Conservation (phyloP, 2,113 vertebrate genomes). For the Ophiodon elongatus region DNA sequence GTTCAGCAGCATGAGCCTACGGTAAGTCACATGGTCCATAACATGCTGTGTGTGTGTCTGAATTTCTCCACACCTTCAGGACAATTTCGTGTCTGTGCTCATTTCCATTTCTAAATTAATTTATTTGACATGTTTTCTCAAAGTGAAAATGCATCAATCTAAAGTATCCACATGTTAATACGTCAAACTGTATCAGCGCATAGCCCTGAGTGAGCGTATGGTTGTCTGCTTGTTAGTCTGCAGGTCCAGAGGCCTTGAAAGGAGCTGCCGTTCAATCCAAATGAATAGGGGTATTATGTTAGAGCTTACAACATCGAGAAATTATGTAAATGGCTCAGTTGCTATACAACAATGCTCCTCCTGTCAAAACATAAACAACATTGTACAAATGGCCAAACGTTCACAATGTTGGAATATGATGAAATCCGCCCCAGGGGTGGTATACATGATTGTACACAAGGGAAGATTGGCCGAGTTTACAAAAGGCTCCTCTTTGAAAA, state of each 20-base stretch:
- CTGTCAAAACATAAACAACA: constrained; percentile 84
- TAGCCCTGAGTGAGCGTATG: constrained; percentile 37
- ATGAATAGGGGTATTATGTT: constrained; percentile 82
- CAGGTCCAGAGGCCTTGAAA: constrained; percentile 75
- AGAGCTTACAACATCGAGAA: constrained; percentile 81
- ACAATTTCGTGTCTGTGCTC: not conserved
- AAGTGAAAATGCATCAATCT: not conserved
- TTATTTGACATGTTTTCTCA: not conserved
- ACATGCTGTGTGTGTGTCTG: not conserved
- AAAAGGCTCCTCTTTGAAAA: constrained; percentile 45
- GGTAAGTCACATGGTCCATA: constrained; percentile 28
- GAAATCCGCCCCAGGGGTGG: constrained; percentile 56
- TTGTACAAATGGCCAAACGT: constrained; percentile 73
- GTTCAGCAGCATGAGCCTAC: constrained; percentile 24
- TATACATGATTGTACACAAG: constrained; percentile 62
- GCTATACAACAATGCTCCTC: constrained; percentile 82
- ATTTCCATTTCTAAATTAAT: not conserved
- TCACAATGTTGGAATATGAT: constrained; percentile 60
- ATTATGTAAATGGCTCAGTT: constrained; percentile 84
- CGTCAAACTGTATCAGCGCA: constrained; percentile 8
- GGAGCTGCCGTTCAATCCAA: constrained; percentile 78
- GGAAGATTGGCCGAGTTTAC: constrained; percentile 59
- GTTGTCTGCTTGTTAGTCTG: constrained; percentile 59
- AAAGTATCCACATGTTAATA: not conserved
- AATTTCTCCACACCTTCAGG: not conserved